Evolutionary conservation across 2,888 invertebrate genomes (phyloP), one percentile per base, ranked within the genome.

Genomic region (Bedellia somnulentella): DNA sequence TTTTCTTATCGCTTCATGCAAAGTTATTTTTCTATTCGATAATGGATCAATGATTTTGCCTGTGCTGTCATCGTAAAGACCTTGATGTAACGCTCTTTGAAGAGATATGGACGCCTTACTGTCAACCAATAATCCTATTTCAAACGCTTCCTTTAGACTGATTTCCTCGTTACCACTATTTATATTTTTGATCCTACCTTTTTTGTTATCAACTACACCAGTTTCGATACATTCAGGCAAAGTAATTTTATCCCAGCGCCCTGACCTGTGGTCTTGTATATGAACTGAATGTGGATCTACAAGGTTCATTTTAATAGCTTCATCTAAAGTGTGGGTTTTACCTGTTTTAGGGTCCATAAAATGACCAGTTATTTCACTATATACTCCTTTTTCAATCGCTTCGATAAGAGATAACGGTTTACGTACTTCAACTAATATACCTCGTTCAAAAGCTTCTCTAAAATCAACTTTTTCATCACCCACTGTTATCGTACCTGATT

Each of bases 291-390:
- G 83, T 1, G 87, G 84, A 57, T 94, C 91, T 22, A 97, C 83
- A 15, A 94, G 64, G 49, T 87, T 87, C 32, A 83, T 77, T 49
- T 85, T 83, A 14, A 96, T 83, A 0, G 95, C 93, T 52, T 94
- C 87, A 11, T 85, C 80, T 25, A 97, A 78, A 15, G 87, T 88
- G 27, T 93, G 71, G 47, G 85, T 83, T 35, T 86, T 81, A 1
- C 89, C 89, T 18, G 85, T 82, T 49, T 86, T 82, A 2, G 92
- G 91, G 54, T 93, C 89, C 50, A 92, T 79, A 57, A 95, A 93
- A 27, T 82, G 73, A 22, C 90, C 90, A n/a, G 84, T 85, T 4
- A 80, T 78, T 46, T 85, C 84, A 50, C 89, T 85, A 48, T 88
- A 89, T 22, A 93, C 79, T 15, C 88, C 87, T 52, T 90, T 92